These are phyloP conservation scores for Vanessa tameamea DNA, from an alignment of 1,140 invertebrate species.

Conservation along the genomic window DNA sequence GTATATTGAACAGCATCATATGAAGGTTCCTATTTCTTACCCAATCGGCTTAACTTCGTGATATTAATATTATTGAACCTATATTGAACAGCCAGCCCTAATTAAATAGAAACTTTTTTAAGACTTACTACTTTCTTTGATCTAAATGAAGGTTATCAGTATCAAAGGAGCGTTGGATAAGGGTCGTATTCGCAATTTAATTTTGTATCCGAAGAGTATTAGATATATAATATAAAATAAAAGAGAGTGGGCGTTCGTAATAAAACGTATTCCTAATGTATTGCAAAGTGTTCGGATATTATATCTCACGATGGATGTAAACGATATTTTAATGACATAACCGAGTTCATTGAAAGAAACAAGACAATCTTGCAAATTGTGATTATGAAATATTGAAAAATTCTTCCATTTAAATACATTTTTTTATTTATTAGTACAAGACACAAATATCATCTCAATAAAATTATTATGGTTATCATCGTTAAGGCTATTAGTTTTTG, in stretches of 20 bases:
- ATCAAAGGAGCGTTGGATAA: constrained; percentile 6
- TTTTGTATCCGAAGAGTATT: constrained; percentile 50
- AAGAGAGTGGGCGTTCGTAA: constrained; percentile 32
- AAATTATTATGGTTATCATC: neutral
- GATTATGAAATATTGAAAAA: too few species aligned
- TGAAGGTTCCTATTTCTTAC: too few species aligned
- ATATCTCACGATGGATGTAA: constrained; percentile 1
- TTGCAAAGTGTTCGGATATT: constrained; percentile 2
- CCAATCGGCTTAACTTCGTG: too few species aligned
- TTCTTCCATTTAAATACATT: too few species aligned
- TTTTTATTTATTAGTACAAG: too few species aligned
- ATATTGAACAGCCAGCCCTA: too few species aligned
- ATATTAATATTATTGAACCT: too few species aligned
- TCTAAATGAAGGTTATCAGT: constrained; percentile 5
- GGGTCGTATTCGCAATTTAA: constrained; percentile 54
- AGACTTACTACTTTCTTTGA: neutral
- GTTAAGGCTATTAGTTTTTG: too few species aligned
- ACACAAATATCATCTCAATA: too few species aligned
- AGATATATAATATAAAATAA: constrained; percentile 47
- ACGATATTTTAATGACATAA: neutral
- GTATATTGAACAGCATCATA: too few species aligned
- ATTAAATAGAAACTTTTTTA: neutral
- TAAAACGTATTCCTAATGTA: constrained; percentile 19
- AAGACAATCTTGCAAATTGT: neutral
- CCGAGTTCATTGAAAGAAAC: neutral